Percentiles rank a stretch among this genome's conserved stretches.
These are phyloP conservation scores for Eurystomus gularis DNA, from an alignment of 2,113 vertebrate species.

Conservation along the genomic window DNA sequence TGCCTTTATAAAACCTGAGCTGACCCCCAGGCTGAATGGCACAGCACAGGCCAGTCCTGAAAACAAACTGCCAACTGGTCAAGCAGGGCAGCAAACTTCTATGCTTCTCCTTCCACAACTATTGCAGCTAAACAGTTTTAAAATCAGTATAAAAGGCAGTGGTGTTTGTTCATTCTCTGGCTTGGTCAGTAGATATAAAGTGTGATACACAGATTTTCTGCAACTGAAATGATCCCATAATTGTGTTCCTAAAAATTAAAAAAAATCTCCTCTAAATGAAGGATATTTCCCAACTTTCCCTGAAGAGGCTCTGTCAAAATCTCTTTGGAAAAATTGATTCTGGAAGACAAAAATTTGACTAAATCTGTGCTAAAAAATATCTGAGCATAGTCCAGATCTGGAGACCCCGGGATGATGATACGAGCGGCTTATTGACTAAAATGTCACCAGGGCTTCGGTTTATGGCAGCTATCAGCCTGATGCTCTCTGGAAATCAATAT, in stretches of 20 bases:
- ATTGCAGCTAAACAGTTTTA: neutral
- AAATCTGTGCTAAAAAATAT: neutral
- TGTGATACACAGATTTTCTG: neutral
- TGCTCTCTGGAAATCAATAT: constrained; percentile 63
- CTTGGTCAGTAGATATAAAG: neutral
- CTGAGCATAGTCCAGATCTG: neutral
- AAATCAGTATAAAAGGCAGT: neutral
- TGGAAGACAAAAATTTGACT: neutral
- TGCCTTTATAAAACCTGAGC: neutral
- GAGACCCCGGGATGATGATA: neutral
- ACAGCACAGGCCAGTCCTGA: neutral
- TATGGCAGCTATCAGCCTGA: constrained; percentile 53
- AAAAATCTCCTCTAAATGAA: neutral
- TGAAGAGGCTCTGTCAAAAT: neutral
- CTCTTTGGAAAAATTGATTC: neutral
- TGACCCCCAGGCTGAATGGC: neutral
- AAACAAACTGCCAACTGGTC: neutral
- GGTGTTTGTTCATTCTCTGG: neutral
- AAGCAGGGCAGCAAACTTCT: neutral
- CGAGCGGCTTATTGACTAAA: constrained; percentile 52
- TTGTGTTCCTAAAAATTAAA: neutral
- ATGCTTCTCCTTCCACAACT: neutral
- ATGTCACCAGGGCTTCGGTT: constrained; percentile 51
- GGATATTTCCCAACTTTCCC: neutral
- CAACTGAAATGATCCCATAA: neutral